Evolutionary conservation across 2,113 vertebrate genomes (phyloP).

Genomic region (Mystacornis crossleyi): DNA sequence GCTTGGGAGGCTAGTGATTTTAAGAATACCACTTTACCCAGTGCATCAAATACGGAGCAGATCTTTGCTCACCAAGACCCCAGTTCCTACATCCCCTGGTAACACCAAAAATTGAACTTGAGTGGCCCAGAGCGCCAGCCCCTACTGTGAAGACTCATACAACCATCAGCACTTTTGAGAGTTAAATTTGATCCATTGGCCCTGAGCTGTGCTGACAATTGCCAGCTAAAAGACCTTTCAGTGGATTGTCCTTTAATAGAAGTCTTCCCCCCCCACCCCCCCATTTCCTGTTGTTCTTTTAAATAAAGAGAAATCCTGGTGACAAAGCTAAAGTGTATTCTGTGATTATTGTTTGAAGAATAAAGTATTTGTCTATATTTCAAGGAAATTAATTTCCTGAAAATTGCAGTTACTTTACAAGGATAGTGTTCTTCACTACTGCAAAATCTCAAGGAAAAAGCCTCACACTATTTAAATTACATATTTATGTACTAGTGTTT

Average conservation of each 20-base stretch:
- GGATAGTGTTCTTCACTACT: not conserved
- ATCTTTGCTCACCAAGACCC: constrained; percentile 67
- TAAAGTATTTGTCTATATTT: not conserved
- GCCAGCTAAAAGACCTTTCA: constrained; percentile 77
- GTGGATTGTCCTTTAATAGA: constrained; percentile 73
- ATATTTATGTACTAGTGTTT: not conserved
- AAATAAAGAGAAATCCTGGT: constrained; percentile 74
- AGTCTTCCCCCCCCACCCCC: not conserved
- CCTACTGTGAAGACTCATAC: constrained; percentile 75
- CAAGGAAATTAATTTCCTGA: not conserved
- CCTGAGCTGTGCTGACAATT: constrained; percentile 73
- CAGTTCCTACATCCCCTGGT: constrained; percentile 64
- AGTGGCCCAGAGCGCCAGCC: constrained; percentile 64
- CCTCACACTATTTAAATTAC: not conserved
- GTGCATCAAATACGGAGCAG: constrained; percentile 69
- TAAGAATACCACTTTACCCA: constrained; percentile 71
- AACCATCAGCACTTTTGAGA: constrained; percentile 72
- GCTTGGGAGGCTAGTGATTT: constrained; percentile 65
- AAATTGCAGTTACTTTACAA: not conserved
- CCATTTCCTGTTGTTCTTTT: constrained; percentile 70
- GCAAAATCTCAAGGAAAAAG: not conserved
- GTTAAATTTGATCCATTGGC: constrained; percentile 73
- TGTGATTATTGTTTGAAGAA: constrained; percentile 64
- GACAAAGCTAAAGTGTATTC: constrained; percentile 68
- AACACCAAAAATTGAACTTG: constrained; percentile 71